Conservation (phyloP, 1,140 invertebrate species). For the Pogonomyrmex californicus region DNA sequence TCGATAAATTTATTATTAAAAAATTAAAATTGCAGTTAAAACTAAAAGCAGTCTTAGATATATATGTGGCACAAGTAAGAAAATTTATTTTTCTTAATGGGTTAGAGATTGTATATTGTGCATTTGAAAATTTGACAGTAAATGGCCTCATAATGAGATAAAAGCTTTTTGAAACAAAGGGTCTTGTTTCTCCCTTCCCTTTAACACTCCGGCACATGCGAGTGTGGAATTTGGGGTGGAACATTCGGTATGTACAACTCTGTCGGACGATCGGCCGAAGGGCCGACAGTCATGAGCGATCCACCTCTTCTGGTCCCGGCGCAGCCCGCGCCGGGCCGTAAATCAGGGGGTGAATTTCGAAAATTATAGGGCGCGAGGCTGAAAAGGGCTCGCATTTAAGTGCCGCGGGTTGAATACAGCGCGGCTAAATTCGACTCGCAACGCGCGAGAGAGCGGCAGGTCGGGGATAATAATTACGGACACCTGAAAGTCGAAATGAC, state of each 20-base stretch:
- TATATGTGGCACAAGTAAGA: background rate
- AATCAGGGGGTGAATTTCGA: conserved; percentile 82
- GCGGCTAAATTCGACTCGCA: conserved; percentile 56
- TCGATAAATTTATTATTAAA: background rate
- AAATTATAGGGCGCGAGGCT: conserved; percentile 83
- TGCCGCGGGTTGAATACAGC: conserved; percentile 72
- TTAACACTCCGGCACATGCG: conserved; percentile 30
- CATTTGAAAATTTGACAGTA: background rate
- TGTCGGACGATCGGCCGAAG: conserved; percentile 25
- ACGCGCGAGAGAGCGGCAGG: conserved; percentile 45
- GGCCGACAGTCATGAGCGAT: conserved; percentile 45
- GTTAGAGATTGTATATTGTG: background rate
- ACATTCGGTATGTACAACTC: conserved; percentile 26
- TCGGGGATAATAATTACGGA: conserved; percentile 82
- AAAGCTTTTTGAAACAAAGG: background rate
- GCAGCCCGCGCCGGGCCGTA: conserved; percentile 67
- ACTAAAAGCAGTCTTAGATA: background rate
- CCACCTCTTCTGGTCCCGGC: conserved; percentile 4
- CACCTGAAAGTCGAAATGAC: conserved; percentile 84
- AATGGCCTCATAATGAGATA: background rate
- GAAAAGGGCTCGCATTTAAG: conserved; percentile 74
- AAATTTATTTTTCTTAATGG: background rate
- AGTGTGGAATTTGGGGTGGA: conserved; percentile 40
- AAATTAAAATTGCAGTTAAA: background rate
- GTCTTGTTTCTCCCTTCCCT: background rate